Conservation (phyloP, 2,888 invertebrate species). For the Meghimatium bilineatum region DNA sequence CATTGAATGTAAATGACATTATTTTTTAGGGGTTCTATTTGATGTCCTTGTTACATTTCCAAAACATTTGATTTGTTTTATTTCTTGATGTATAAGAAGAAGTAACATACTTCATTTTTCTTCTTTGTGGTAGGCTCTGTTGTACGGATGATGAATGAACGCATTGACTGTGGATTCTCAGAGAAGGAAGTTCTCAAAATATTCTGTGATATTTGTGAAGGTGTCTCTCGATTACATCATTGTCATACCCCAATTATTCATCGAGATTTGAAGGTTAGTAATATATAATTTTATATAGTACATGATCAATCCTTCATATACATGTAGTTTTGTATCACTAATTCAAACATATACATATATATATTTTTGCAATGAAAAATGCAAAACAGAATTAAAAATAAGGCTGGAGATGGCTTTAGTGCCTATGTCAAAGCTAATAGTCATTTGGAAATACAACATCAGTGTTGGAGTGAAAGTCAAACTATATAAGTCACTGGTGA, state of each 20-base stretch:
- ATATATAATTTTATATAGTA: not conserved
- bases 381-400: too few relatives aligned
- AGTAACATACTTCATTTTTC: not conserved
- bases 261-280: slow-evolving; percentile 88
- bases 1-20: slow-evolving; percentile 90
- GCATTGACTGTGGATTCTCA: slow-evolving; percentile 77
- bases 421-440: too few relatives aligned
- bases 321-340: too few relatives aligned
- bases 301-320: not conserved
- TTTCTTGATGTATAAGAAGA: not conserved
- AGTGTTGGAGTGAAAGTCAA: too few relatives aligned
- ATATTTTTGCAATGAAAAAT: too few relatives aligned
- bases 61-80: not conserved
- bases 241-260: slow-evolving; percentile 95
- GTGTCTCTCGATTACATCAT: slow-evolving; percentile 92
- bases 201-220: slow-evolving; percentile 94
- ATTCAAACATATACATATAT: too few relatives aligned
- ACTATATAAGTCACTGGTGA: too few relatives aligned
- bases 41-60: too few relatives aligned
- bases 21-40: slow-evolving; percentile 71
- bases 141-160: slow-evolving; percentile 89
- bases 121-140: slow-evolving; percentile 81
- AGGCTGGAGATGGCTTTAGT: too few relatives aligned
- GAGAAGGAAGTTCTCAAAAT: slow-evolving; percentile 85
- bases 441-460: too few relatives aligned